Conservation (phyloP, 2,888 invertebrate genomes). For the Eupithecia tripunctaria region DNA sequence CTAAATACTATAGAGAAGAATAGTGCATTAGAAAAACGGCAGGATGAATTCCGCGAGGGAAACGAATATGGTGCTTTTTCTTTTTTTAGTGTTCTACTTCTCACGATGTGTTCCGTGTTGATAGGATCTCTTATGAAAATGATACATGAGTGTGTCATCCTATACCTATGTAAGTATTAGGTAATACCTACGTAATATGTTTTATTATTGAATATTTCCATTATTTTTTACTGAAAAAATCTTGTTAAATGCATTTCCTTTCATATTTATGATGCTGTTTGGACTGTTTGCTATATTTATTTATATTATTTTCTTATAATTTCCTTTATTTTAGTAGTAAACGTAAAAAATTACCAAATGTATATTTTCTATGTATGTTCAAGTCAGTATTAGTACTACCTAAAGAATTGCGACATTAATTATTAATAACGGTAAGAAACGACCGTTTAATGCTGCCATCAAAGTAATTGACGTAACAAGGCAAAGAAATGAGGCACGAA, state of each 20-base stretch:
- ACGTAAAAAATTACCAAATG: not conserved
- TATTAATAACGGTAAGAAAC: conserved; percentile 9
- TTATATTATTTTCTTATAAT: not conserved
- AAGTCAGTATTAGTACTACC: not conserved
- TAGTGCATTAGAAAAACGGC: conserved; percentile 32
- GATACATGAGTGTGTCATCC: not conserved
- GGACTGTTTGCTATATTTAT: not conserved
- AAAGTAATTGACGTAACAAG: conserved; percentile 27
- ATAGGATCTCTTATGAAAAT: not conserved
- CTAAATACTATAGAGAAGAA: conserved; percentile 46
- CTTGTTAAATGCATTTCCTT: not conserved
- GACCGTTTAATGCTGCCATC: conserved; percentile 10
- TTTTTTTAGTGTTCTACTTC: conserved; percentile 11
- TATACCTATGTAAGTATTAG: not conserved
- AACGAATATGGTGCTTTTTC: conserved; percentile 11
- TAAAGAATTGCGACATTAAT: not conserved
- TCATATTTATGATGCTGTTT: not conserved
- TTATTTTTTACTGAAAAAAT: not conserved
- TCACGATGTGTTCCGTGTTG: not conserved
- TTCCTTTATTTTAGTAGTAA: not conserved
- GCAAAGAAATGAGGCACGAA: conserved; percentile 21
- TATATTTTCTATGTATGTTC: not conserved
- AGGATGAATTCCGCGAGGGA: conserved; percentile 30
- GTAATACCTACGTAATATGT: not conserved
- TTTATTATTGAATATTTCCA: not conserved